Conservation (phyloP, 2,888 invertebrate genomes). For the Drepanosiphum platanoidis region DNA sequence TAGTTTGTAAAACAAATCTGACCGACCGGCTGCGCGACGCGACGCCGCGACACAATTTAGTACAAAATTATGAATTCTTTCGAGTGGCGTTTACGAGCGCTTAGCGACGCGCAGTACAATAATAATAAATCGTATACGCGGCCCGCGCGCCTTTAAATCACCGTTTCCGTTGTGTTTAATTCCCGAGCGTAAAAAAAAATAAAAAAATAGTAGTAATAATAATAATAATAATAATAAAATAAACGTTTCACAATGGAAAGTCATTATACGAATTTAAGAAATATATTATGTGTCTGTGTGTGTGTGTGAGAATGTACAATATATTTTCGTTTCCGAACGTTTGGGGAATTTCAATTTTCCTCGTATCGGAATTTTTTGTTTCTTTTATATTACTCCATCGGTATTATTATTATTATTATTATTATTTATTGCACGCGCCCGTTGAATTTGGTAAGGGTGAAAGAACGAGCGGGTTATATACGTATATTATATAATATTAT, state of each 20-base stretch:
- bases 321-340: slow-evolving; percentile 29
- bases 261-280: slow-evolving; percentile 24
- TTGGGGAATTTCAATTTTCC: slow-evolving; percentile 43
- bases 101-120: not conserved
- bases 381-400: slow-evolving; percentile 13
- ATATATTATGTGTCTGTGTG: not conserved
- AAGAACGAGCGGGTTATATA: not conserved
- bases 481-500: too few species aligned
- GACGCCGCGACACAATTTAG: not conserved
- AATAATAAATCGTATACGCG: slow-evolving; percentile 19
- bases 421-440: not conserved
- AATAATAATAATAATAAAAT: not conserved
- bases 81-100: not conserved
- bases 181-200: slow-evolving; percentile 21
- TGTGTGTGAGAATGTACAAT: too few species aligned
- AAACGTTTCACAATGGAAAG: not conserved
- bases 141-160: slow-evolving; percentile 1
- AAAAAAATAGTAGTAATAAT: too few species aligned
- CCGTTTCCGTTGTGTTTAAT: slow-evolving; percentile 48
- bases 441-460: not conserved
- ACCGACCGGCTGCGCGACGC: not conserved
- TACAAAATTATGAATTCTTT: slow-evolving; percentile 19
- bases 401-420: slow-evolving; percentile 15
- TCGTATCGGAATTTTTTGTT: slow-evolving; percentile 29
- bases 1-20: not conserved